Evolutionary conservation across 2,113 vertebrate genomes (phyloP).

Genomic region (Leucopsar rothschildi): DNA sequence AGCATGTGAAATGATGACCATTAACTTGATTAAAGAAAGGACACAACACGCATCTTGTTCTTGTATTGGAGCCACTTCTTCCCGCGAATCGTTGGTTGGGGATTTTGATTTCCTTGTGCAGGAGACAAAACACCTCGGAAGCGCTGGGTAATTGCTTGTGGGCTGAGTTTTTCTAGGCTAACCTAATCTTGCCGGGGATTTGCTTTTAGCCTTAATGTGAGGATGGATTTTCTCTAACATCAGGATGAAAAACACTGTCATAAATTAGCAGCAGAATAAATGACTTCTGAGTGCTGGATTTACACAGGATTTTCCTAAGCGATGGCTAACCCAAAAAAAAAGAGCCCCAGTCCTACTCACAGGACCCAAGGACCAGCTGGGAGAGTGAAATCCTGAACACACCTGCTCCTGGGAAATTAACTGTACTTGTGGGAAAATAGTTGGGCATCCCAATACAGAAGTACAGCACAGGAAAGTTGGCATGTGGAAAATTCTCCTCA

Average conservation of each 20-base stretch:
- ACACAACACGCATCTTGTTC: slow-evolving; percentile 9
- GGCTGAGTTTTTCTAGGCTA: slow-evolving; percentile 42
- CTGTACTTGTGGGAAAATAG: fast-evolving
- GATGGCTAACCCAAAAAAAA: fast-evolving
- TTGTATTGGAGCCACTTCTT: not conserved
- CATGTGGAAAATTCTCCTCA: fast-evolving
- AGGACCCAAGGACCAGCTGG: not conserved
- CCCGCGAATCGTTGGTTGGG: not conserved
- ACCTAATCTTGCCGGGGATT: slow-evolving; percentile 33
- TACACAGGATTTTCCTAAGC: not conserved
- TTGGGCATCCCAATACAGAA: not conserved
- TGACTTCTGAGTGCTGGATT: not conserved
- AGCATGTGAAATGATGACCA: slow-evolving; percentile 42
- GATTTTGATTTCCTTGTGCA: slow-evolving; percentile 22
- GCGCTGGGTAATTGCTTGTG: not conserved
- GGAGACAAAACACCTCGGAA: slow-evolving; percentile 26
- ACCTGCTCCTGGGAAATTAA: not conserved
- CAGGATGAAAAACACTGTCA: not conserved
- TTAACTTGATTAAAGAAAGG: slow-evolving; percentile 63
- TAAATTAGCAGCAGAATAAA: not conserved
- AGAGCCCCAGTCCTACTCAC: fast-evolving
- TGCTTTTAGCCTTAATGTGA: not conserved
- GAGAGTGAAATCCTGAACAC: not conserved
- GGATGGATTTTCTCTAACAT: slow-evolving; percentile 8
- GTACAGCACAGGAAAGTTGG: fast-evolving